Evolutionary conservation across 2,113 vertebrate species (phyloP).

Genomic region (Dunckerocampus dactyliophorus): DNA sequence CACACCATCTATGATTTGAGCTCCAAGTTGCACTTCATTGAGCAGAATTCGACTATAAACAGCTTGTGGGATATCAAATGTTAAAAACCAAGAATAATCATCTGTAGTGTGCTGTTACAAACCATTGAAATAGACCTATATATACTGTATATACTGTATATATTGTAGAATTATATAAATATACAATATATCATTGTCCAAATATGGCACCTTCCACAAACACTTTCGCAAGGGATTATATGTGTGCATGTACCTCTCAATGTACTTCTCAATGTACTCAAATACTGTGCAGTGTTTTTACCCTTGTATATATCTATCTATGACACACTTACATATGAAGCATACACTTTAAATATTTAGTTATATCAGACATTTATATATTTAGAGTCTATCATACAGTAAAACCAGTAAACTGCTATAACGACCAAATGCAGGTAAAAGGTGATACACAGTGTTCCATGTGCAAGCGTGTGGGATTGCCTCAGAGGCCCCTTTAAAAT

Average conservation of each 20-base stretch:
- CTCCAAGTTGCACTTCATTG: neutral
- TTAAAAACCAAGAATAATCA: neutral
- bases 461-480: conserved; percentile 9
- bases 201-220: neutral
- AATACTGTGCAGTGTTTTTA: neutral
- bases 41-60: neutral
- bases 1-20: neutral
- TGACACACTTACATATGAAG: too few species aligned
- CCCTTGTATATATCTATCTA: too few species aligned
- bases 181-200: neutral
- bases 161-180: too few species aligned
- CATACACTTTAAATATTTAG: too few species aligned
- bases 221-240: neutral
- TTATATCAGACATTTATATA: too few species aligned
- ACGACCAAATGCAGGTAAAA: conserved; percentile 27
- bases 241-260: neutral
- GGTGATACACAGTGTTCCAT: conserved; percentile 5
- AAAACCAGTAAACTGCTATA: conserved; percentile 28
- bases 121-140: neutral
- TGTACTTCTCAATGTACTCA: neutral
- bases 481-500: conserved; percentile 17
- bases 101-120: neutral
- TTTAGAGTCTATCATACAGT: too few species aligned
- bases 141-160: too few species aligned
- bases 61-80: neutral